Percentiles rank a stretch among this genome's conserved stretches.
Conservation (phyloP, 2,113 vertebrate genomes). For the Theropithecus gelada region DNA sequence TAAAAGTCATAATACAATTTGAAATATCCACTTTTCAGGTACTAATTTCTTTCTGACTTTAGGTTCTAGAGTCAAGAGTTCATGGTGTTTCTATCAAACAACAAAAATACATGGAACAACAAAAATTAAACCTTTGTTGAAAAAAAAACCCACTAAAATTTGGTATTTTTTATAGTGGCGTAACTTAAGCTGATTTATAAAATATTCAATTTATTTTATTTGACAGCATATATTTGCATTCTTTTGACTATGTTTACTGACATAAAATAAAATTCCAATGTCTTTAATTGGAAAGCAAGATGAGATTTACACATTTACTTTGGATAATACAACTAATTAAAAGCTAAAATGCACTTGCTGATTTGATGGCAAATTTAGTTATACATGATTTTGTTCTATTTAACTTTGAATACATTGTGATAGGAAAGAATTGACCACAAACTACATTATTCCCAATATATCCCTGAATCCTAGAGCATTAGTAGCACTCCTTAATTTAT, state of each 20-base stretch:
- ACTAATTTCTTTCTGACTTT: neutral
- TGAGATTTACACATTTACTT: neutral
- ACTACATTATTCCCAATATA: neutral
- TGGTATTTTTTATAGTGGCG: neutral
- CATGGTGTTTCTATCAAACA: neutral
- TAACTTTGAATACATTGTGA: neutral
- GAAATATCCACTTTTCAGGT: neutral
- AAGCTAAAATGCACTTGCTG: neutral
- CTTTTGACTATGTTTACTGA: neutral
- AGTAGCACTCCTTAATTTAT: neutral
- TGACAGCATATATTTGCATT: neutral
- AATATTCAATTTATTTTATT: neutral
- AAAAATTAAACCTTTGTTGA: neutral
- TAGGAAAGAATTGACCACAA: neutral
- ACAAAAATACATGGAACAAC: neutral
- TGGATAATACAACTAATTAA: neutral
- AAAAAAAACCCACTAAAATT: neutral
- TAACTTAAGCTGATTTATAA: neutral
- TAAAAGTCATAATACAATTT: neutral
- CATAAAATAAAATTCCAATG: neutral
- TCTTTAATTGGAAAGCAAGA: neutral
- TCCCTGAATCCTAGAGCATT: neutral
- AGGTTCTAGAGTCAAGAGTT: neutral
- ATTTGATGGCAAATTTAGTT: neutral
- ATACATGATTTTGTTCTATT: neutral